Conservation (phyloP, 2,113 vertebrate genomes). For the Perccottus glenii region DNA sequence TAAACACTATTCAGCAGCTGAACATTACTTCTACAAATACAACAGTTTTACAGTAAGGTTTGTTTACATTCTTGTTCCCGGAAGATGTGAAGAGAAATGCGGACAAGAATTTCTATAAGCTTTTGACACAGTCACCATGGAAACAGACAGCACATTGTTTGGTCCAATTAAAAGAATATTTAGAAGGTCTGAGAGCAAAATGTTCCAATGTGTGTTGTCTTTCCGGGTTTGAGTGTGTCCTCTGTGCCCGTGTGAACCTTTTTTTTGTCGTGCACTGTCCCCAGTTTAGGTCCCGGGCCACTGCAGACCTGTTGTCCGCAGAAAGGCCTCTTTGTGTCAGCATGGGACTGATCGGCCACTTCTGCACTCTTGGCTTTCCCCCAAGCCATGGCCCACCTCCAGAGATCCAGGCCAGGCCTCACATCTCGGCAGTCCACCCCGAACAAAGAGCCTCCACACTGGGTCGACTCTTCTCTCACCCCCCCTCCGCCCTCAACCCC, state of each 20-base stretch:
- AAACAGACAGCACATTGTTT: constrained; percentile 6
- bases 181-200: background rate
- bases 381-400: constrained; percentile 61
- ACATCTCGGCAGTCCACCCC: constrained; percentile 50
- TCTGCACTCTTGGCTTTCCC: constrained; percentile 63
- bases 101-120: background rate
- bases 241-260: constrained; percentile 26
- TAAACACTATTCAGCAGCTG: background rate
- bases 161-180: constrained; percentile 5
- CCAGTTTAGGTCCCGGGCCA: constrained; percentile 30
- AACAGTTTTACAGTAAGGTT: background rate
- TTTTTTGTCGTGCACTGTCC: constrained; percentile 42
- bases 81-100: background rate
- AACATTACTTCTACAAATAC: background rate
- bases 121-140: background rate
- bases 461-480: constrained; percentile 59
- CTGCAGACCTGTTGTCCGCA: constrained; percentile 55
- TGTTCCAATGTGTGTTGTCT: constrained; percentile 11
- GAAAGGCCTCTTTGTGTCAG: constrained; percentile 72
- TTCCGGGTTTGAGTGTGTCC: constrained; percentile 7
- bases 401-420: constrained; percentile 61
- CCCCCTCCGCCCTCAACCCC: constrained; percentile 10
- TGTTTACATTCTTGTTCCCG: constrained; percentile 3
- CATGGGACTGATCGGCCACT: constrained; percentile 58
- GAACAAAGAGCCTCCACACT: constrained; percentile 69